Conservation (phyloP, 1,140 invertebrate genomes). For the Lysiphlebus fabarum region DNA sequence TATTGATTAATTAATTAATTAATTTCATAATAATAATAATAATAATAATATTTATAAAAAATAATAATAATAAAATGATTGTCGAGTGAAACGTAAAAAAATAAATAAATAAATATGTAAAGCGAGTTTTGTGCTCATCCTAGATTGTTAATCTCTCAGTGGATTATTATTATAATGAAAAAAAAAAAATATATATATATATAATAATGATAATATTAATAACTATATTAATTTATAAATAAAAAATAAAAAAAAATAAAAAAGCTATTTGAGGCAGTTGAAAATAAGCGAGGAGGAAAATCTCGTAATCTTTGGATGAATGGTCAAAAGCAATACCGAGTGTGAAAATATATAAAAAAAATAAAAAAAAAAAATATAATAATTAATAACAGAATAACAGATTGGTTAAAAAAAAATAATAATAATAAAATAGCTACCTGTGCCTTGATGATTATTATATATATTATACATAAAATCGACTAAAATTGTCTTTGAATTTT, state of each 20-base stretch:
- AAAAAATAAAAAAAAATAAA: conserved; percentile 14
- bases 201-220: not conserved
- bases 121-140: too few species aligned
- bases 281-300: conserved; percentile 15
- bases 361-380: conserved; percentile 26
- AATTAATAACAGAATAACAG: conserved; percentile 20
- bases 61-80: too few species aligned
- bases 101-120: too few species aligned
- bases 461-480: conserved; percentile 38
- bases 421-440: conserved; percentile 47
- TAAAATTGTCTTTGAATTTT: conserved; percentile 9
- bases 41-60: too few species aligned
- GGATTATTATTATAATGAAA: conserved; percentile 19
- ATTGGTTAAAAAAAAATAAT: conserved; percentile 23
- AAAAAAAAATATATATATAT: not conserved
- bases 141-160: not conserved
- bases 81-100: too few species aligned
- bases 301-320: conserved; percentile 22
- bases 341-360: conserved; percentile 23
- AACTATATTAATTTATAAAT: not conserved
- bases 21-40: too few species aligned
- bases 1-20: too few species aligned
- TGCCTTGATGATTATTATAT: conserved; percentile 44
- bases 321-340: conserved; percentile 23
- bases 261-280: conserved; percentile 11